phyloP scores from a whole-genome alignment of 2,888 invertebrate genomes.

The Erannis defoliaria region DNA sequence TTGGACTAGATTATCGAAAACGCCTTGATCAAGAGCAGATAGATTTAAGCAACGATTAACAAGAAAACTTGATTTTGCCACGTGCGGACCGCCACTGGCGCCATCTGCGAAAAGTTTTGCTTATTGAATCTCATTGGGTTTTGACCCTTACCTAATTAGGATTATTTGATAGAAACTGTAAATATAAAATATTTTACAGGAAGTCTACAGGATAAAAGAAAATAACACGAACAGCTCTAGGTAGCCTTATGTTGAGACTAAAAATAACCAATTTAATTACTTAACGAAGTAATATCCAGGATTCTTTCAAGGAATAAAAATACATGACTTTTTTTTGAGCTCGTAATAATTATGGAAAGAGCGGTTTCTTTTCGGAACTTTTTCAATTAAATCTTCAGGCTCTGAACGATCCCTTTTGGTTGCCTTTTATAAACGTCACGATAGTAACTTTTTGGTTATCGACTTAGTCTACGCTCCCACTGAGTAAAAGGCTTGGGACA shows the following conservation, averaged over 20 bases:
- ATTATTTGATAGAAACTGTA: no score
- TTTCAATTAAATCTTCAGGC: constrained; percentile 24
- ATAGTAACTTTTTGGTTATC: constrained; percentile 7
- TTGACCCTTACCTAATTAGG: no score
- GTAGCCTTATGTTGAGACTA: neutral
- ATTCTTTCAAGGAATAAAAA: constrained; percentile 5
- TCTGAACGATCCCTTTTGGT: constrained; percentile 8
- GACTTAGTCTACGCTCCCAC: constrained; percentile 5
- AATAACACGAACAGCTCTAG: neutral
- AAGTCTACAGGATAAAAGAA: neutral
- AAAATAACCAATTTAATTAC: constrained; percentile 4
- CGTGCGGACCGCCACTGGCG: no score
- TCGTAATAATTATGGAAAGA: constrained; percentile 14
- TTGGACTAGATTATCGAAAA: no score
- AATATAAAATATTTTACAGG: neutral
- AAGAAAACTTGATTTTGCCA: no score
- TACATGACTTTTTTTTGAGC: constrained; percentile 11
- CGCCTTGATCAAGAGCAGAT: no score
- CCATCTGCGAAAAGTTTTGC: no score
- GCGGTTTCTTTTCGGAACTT: constrained; percentile 9
- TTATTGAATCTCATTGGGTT: no score
- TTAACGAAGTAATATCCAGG: neutral
- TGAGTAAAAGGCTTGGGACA: no score
- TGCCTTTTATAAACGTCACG: constrained; percentile 16
- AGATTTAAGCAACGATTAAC: no score